Evolutionary conservation across 1,140 invertebrate genomes (phyloP), one percentile per base, ranked within the genome.

Genomic region (Oedothorax gibbosus): DNA sequence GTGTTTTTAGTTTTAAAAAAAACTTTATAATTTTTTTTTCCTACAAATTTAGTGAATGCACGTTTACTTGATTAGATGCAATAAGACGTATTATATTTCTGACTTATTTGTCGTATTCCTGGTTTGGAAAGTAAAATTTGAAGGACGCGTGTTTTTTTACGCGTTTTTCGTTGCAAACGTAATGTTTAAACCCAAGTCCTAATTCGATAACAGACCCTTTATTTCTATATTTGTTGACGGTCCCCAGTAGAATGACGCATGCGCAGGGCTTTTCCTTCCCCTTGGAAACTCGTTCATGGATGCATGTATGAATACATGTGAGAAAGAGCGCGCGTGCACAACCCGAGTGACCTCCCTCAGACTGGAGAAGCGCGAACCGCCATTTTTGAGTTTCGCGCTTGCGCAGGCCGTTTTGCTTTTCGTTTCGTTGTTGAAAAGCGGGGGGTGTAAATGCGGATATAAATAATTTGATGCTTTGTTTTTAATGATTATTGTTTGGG

Each of bases 221-320:
- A 7, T 60, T 3, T 53, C 50, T 7, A 35, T 10, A 71, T 69
- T 11, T 71, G 20, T 7, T 15, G 49, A 79, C 51, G 54, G 14
- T 50, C 81, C 69, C 71, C 7, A n/a, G 11, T 12, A 64, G 6
- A 11, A 14, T 75, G 54, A 21, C 20, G 10, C 71, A 83, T 83
- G 81, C 81, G 81, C 81, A 83, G 53, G 73, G 11, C 21, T 57
- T 20, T 53, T 9, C 51, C 49, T 7, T 49, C 81, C 71, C 80
- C 62, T 60, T 56, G 60, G 71, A 83, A 83, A 83, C 81, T 83
- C 71, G 81, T 83, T 83, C 75, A 51, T 49, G 49, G 60, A 10
- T 83, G 14, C 69, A 75, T 75, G 60, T 75, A 73, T 76, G 81
- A 56, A 83, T 81, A 81, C 64, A 69, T 66, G 81, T 83, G 49